phyloP scores from a whole-genome alignment of 1,140 invertebrate species.

The Protaetia brevitarsis region DNA sequence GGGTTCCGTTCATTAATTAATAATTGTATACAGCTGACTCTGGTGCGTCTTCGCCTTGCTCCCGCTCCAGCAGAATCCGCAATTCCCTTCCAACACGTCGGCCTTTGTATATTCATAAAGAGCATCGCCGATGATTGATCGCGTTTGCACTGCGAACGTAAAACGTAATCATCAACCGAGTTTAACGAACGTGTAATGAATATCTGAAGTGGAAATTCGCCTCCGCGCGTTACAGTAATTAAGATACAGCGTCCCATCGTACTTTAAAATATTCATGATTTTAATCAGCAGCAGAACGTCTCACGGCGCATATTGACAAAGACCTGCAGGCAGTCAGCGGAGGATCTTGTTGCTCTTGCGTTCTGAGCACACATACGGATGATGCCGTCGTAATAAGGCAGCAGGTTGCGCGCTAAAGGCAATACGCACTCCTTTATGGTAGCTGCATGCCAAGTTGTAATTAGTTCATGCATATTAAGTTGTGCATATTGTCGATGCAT shows the following conservation, averaged over 20 bases:
- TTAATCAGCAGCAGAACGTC: conserved; percentile 9
- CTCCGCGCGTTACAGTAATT: conserved; percentile 21
- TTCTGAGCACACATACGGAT: not conserved
- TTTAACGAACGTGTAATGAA: conserved; percentile 30
- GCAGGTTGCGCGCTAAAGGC: not conserved
- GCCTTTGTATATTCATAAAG: conserved; percentile 27
- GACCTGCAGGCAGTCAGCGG: not conserved
- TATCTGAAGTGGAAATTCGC: conserved; percentile 26
- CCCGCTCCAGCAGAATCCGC: not conserved
- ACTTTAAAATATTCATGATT: conserved; percentile 21
- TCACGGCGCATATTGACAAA: conserved; percentile 11
- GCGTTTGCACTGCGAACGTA: conserved; percentile 27
- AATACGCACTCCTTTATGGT: not conserved
- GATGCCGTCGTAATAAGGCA: not conserved
- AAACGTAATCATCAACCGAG: conserved; percentile 29
- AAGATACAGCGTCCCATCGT: conserved; percentile 22
- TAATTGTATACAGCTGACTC: conserved; percentile 27
- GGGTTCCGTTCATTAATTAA: conserved; percentile 25
- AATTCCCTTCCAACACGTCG: not conserved
- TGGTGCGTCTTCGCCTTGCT: not conserved
- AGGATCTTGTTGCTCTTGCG: not conserved
- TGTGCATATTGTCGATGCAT: no score
- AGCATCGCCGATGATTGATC: conserved; percentile 26
- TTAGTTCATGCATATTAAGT: conserved; percentile 11
- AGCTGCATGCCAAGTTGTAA: not conserved